Base-by-base conservation (phyloP, 2,113 vertebrate genomes). In the Condylura cristata region DNA sequence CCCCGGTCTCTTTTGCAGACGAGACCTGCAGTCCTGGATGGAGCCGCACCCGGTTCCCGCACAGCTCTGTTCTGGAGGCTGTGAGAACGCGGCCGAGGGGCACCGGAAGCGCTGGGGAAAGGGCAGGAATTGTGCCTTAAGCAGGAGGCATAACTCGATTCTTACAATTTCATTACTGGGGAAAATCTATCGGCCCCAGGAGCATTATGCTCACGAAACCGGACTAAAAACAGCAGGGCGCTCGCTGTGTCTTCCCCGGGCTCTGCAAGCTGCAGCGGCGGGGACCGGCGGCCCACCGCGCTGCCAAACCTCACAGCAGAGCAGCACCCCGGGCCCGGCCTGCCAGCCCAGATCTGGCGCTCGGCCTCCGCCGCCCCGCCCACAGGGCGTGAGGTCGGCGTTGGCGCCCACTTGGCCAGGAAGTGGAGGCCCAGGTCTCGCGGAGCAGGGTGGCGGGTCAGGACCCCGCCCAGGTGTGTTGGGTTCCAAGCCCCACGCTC, bases 81-180 rank as follows among this genome's bases (percentile, higher is more conserved):
- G 13, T 6, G 16, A 63, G 56, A 37, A 41, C 56, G 34, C 39
- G 18, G 34, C 34, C 24, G 8, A 58, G 32, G 32, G 7, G 44
- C 26, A 5, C 18, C 0, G 1, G 2, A 46, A 63, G 60, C 11
- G 1, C 58, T 4, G 20, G 71, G 72, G 37, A 84, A 76, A 92
- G 90, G 93, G 88, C 93, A 53, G 4, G 0, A 22, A 3, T 10
- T 94, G 85, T 66, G 92, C 96, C 95, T 95, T 87, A 83, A 79
- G 88, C 90, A 10, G 20, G 20, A 56, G 30, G 70, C 74, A 4
- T 89, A 93, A 95, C 79, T 92, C 89, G 61, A 80, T 95, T 86
- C n/a, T 70, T 41, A 78, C 81, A 88, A 82, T 96, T 94, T 96
- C 88, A 95, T 97, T 93, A 88, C 65, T 28, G 46, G 61, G 22